These are phyloP conservation scores for Cephalopterus ornatus DNA, from an alignment of 2,113 vertebrate species.

Conservation along the genomic window DNA sequence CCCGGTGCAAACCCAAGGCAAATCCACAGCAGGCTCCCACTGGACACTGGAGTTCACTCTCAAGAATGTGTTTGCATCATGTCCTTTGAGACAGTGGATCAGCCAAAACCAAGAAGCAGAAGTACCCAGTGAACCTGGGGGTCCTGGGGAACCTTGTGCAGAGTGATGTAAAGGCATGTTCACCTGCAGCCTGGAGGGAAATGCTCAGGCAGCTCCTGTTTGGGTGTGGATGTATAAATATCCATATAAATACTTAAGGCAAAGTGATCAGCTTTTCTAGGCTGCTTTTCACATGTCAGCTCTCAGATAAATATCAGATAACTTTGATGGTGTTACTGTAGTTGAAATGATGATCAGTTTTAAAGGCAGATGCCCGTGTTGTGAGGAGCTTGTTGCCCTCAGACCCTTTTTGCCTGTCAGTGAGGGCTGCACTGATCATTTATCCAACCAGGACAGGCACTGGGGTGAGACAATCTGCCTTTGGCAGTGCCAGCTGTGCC, in stretches of 20 bases:
- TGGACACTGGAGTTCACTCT: neutral
- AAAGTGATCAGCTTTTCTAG: neutral
- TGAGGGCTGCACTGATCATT: neutral
- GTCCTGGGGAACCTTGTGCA: neutral
- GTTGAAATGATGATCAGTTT: no score
- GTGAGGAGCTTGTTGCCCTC: neutral
- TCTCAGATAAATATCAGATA: neutral
- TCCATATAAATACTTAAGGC: neutral
- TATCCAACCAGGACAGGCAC: accelerated
- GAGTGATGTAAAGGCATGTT: neutral
- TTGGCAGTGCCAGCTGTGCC: neutral
- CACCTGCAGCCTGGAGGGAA: neutral
- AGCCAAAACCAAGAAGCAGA: no score
- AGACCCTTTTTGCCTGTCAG: neutral
- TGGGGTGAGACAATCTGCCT: neutral
- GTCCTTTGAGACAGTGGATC: neutral
- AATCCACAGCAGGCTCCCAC: neutral
- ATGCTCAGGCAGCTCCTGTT: neutral
- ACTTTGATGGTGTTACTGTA: accelerated
- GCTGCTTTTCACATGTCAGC: neutral
- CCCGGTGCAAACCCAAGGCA: neutral
- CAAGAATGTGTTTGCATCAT: neutral
- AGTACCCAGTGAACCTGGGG: neutral
- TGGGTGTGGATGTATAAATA: neutral
- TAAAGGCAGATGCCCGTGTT: neutral